phyloP scores from a whole-genome alignment of 2,888 invertebrate genomes.

The Therioaphis trifolii region DNA sequence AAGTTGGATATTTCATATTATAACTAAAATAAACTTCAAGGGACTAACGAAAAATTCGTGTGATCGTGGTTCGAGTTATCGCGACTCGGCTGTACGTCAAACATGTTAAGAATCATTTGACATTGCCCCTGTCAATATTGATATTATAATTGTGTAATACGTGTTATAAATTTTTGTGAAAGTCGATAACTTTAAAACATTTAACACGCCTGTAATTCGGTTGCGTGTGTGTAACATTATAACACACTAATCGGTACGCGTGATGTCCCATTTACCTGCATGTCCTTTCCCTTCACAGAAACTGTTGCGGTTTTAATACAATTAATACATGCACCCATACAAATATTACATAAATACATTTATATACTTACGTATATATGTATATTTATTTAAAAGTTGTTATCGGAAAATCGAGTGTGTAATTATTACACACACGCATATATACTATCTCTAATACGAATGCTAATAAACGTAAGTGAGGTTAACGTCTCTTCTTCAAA shows the following conservation, averaged over 20 bases:
- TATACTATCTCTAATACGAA: not conserved
- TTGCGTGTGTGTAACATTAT: not conserved
- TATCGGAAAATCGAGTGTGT: not conserved
- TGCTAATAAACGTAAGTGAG: slow-evolving; percentile 18
- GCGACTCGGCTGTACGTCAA: too few relatives aligned
- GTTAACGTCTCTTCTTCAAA: slow-evolving; percentile 35
- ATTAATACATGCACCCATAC: not conserved
- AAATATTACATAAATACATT: too few relatives aligned
- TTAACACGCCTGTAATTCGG: not conserved
- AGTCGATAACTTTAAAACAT: not conserved
- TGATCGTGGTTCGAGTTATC: too few relatives aligned
- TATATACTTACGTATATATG: not conserved
- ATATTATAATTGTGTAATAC: not conserved
- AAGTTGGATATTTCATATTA: too few relatives aligned
- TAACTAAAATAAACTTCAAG: too few relatives aligned
- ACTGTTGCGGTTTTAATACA: not conserved
- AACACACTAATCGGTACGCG: not conserved
- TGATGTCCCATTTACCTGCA: slow-evolving; percentile 35
- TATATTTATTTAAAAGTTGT: not conserved
- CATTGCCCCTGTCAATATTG: too few relatives aligned
- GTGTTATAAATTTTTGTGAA: slow-evolving; percentile 3
- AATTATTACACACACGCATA: not conserved
- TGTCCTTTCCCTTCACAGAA: slow-evolving; percentile 25
- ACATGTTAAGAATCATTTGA: too few relatives aligned
- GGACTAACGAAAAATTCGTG: too few relatives aligned